Evolutionary conservation across 2,888 invertebrate species (phyloP), one percentile per base, ranked within the genome.

Genomic region (Pristionchus japonicus): DNA sequence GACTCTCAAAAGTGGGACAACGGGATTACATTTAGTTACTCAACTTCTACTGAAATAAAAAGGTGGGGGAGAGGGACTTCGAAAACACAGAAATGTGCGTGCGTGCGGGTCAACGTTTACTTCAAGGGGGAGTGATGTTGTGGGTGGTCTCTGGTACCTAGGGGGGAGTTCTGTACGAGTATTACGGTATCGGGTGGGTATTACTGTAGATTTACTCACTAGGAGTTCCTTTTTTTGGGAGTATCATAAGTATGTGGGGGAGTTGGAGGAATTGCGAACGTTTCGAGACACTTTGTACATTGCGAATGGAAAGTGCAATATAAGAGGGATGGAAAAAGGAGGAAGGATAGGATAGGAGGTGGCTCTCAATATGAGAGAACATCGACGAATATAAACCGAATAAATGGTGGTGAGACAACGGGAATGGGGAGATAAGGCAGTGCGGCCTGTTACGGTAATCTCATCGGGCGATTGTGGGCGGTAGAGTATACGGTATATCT

Each of bases 61-160:
- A 67, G 13, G 15, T 11, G 17, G 31, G 34, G 64, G 37, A 37
- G 31, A 37, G 23, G 57, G 20, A 6, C 9, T n/a, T n/a, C 57
- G n/a, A 57, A 23, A 57, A n/a, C n/a, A n/a, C n/a, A 70, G 70
- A 70, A 70, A 70, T 70, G 70, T 70, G 70, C 70, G 70, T 37
- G 70, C n/a, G n/a, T 40, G 70, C 70, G 70, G 40, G 70, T 37
- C 34, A 7, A 37, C 20, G 37, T 15, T 37, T 34, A 70, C 64
- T 67, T 31, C 70, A 70, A n/a, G n/a, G 27, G 3, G 64, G 27
- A 31, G 34, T 31, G 37, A n/a, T 57, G 57, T 57, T 23, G 57
- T 57, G 57, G 23, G 23, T 57, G n/a, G n/a, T 57, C 57, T 34
- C 37, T 37, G 70, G 31, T 70, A 34, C 70, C 70, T 70, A 70